Evolutionary conservation across 2,888 invertebrate genomes (phyloP).

Genomic region (Perithous albicinctus): DNA sequence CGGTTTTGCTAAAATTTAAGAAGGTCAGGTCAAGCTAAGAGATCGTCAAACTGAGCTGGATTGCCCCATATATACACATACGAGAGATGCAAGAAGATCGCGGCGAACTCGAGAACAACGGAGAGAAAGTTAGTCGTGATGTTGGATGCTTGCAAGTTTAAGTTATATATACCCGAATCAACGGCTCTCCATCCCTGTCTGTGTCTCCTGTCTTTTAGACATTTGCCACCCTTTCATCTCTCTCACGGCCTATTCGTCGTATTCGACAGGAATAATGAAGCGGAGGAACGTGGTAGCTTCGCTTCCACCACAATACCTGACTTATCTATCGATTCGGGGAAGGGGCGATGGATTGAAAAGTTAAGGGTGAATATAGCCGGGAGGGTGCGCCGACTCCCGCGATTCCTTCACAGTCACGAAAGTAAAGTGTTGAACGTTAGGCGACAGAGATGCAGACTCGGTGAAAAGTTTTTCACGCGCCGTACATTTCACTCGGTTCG

Average conservation of each 20-base stretch:
- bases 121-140: slow-evolving; percentile 18
- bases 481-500: neutral
- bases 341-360: slow-evolving; percentile 59
- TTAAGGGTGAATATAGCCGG: slow-evolving; percentile 43
- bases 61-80: neutral
- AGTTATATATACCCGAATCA: neutral
- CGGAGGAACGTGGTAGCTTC: slow-evolving; percentile 30
- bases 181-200: neutral
- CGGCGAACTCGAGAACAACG: neutral
- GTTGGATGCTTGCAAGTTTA: slow-evolving; percentile 1
- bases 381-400: slow-evolving; percentile 5
- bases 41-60: too few relatives aligned
- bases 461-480: slow-evolving; percentile 26
- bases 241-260: slow-evolving; percentile 28
- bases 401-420: slow-evolving; percentile 30
- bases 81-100: too few relatives aligned
- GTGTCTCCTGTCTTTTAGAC: neutral
- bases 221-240: neutral
- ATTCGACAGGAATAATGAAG: slow-evolving; percentile 58
- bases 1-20: too few relatives aligned
- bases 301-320: slow-evolving; percentile 41
- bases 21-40: too few relatives aligned
- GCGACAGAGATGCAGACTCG: slow-evolving; percentile 4
- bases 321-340: slow-evolving; percentile 45
- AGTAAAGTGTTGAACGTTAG: slow-evolving; percentile 13